Base-by-base conservation (phyloP, 2,888 invertebrate species). In the Acronicta psi region DNA sequence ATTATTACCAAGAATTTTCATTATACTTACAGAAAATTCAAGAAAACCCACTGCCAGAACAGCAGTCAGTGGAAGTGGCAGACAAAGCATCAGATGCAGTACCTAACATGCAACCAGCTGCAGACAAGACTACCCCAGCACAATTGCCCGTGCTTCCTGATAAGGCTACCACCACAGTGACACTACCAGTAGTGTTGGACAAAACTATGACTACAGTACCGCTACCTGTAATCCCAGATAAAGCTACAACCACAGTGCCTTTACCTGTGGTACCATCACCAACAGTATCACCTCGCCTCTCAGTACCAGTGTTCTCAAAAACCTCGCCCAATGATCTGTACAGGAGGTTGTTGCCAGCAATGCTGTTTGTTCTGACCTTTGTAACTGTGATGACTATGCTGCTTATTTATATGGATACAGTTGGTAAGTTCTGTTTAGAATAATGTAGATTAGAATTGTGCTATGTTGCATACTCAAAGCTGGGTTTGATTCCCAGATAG, bases 351-450 rank as follows among this genome's bases (percentile, higher is more conserved):
- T 87, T 96, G 80, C 97, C 97, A 0, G 95, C 96, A 31, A 95
- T 96, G 44, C 92, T 97, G 69, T 97, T 97, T 90, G 94, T 97
- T 69, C 92, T 97, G 64, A 97, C 97, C 10, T 97, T 97, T 91
- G 96, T 97, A 59, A 96, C 96, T 29, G 97, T 97, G 29, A 96
- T 97, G 96, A 96, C 96, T 11, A 95, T 97, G 81, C 94, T 97
- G 70, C 95, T 97, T 42, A 95, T 97, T 73, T 97, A 97, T 88
- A 97, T 97, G 96, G 96, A 97, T 86, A 97, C 96, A 76, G 96
- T 96, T 90, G 97, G 97, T 97, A 88, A 95, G 93, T 83, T 23
- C 0, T 6, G 16, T n/a, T 23, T 23, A 10, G 20, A 20, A 5
- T 20, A 20, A 4, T 20, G 20, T 20, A 20, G 20, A 20, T 20